Percentiles rank a stretch among this genome's conserved stretches.
Conservation (phyloP, 2,888 invertebrate species). For the Capitulum mitella region DNA sequence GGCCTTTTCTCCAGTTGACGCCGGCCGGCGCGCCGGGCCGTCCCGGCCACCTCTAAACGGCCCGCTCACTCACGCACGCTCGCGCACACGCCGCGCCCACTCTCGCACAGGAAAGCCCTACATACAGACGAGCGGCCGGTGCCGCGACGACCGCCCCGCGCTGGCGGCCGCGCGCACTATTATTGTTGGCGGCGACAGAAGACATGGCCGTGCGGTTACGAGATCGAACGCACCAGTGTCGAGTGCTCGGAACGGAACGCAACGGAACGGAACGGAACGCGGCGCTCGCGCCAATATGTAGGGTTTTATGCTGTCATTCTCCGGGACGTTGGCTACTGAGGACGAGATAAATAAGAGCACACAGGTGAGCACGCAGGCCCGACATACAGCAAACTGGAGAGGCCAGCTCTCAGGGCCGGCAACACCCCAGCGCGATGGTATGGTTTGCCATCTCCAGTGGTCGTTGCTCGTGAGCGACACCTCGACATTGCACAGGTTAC, state of each 20-base stretch:
- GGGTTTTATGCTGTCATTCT: not conserved
- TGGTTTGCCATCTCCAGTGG: too few species aligned
- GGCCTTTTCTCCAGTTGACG: not conserved
- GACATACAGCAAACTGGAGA: too few species aligned
- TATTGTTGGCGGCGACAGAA: not conserved
- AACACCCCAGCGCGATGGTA: too few species aligned
- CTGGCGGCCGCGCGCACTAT: not conserved
- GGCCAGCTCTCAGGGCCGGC: too few species aligned
- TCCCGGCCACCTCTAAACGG: not conserved
- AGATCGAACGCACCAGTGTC: not conserved
- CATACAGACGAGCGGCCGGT: not conserved
- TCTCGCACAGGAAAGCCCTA: slow-evolving; percentile 17
- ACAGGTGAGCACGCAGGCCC: too few species aligned
- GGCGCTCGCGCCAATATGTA: not conserved
- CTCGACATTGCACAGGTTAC: too few species aligned
- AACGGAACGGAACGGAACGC: slow-evolving; percentile 3
- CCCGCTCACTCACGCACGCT: not conserved
- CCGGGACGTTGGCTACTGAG: not conserved
- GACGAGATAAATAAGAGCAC: not conserved
- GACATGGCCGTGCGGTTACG: not conserved
- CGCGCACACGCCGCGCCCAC: not conserved
- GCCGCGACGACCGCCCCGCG: not conserved
- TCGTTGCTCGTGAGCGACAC: too few species aligned
- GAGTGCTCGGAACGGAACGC: slow-evolving; percentile 6
- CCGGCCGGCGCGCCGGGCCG: not conserved